A percentile compares a stretch with the other conserved stretches of the same genome.
Evolutionary conservation across 2,797 vertebrate genomes (phyloP).

Genomic region (Acanthopagrus latus): DNA sequence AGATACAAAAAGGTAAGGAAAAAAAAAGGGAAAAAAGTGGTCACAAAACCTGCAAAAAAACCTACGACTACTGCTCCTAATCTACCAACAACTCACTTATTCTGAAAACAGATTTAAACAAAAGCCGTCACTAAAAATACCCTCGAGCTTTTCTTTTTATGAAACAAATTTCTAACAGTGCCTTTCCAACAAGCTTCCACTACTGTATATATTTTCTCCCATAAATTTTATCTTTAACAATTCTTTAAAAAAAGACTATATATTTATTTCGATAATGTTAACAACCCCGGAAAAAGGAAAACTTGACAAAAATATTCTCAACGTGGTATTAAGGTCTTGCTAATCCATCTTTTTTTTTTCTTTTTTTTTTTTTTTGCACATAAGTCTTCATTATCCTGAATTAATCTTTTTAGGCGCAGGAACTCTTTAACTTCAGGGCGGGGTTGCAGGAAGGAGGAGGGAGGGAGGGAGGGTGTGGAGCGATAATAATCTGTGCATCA

Average conservation of each 20-base stretch:
- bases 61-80: conserved; percentile 64
- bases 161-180: conserved; percentile 64
- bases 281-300: conserved; percentile 54
- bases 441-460: conserved; percentile 57
- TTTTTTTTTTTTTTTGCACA: conserved; percentile 40
- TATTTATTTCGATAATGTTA: conserved; percentile 68
- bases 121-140: conserved; percentile 74
- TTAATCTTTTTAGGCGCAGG: conserved; percentile 67
- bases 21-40: conserved; percentile 66
- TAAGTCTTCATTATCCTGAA: conserved; percentile 72
- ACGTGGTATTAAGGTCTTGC: conserved; percentile 52
- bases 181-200: conserved; percentile 64
- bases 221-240: conserved; percentile 76
- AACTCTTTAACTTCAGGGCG: conserved; percentile 70
- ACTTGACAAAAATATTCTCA: conserved; percentile 71
- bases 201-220: conserved; percentile 62
- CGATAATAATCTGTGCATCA: conserved; percentile 78
- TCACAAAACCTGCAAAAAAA: conserved; percentile 70
- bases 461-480: conserved; percentile 41
- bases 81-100: conserved; percentile 67
- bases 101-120: conserved; percentile 66
- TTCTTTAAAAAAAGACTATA: conserved; percentile 74
- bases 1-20: conserved; percentile 63
- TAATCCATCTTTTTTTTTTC: conserved; percentile 43
- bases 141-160: conserved; percentile 63